These are phyloP conservation scores for Lagocephalus sceleratus DNA, from an alignment of 2,797 vertebrate species.

Conservation along the genomic window DNA sequence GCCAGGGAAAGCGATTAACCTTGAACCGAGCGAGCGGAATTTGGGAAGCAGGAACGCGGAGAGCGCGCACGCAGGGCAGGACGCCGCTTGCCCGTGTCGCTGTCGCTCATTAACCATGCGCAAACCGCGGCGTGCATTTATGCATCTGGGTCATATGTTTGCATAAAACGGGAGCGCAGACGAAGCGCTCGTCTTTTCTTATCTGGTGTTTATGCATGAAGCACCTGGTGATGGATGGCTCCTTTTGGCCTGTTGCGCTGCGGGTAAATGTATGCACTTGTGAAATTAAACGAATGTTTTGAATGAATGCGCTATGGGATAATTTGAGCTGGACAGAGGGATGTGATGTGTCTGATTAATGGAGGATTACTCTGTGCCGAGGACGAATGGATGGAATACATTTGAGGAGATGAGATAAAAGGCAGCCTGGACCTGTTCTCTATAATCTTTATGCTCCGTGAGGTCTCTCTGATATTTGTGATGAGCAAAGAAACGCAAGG, in stretches of 20 bases:
- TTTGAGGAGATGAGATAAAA: neutral
- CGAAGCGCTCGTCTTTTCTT: slow-evolving; percentile 9
- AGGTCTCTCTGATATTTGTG: slow-evolving; percentile 1
- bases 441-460: slow-evolving; percentile 10
- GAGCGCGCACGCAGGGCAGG: slow-evolving; percentile 20
- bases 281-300: slow-evolving; percentile 7
- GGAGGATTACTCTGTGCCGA: neutral
- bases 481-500: slow-evolving; percentile 5
- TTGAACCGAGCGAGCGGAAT: slow-evolving; percentile 48
- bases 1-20: slow-evolving; percentile 58
- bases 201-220: slow-evolving; percentile 38
- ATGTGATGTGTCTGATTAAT: slow-evolving; percentile 8
- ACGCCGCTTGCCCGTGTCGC: slow-evolving; percentile 40
- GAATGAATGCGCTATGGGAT: neutral
- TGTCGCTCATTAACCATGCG: slow-evolving; percentile 45
- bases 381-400: neutral
- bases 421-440: slow-evolving; percentile 2
- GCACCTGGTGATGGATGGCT: slow-evolving; percentile 25
- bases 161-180: slow-evolving; percentile 29
- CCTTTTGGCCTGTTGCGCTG: slow-evolving; percentile 18
- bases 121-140: slow-evolving; percentile 23
- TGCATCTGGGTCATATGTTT: slow-evolving; percentile 34
- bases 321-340: neutral
- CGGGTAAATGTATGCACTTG: slow-evolving; percentile 5
- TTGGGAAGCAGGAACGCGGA: slow-evolving; percentile 18